These are phyloP conservation scores for Pogonocherus hispidulus DNA, from an alignment of 2,888 invertebrate genomes.

Conservation along the genomic window DNA sequence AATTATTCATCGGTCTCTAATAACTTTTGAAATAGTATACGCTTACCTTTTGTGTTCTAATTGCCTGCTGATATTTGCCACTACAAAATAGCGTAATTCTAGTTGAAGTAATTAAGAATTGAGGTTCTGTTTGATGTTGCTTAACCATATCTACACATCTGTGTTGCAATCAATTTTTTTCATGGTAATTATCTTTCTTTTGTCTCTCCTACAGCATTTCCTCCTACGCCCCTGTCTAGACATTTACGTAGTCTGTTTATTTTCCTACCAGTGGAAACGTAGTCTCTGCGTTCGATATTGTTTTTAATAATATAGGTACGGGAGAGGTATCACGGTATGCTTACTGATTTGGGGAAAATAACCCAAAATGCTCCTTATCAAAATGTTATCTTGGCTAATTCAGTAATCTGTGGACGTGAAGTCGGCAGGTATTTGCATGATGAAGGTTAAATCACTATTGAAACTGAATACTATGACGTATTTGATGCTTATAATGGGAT, in stretches of 20 bases:
- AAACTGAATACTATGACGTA: not conserved
- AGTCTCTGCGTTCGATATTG: not conserved
- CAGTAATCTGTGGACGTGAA: conserved; percentile 3
- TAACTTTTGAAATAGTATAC: no score
- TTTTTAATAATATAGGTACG: not conserved
- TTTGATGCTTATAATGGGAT: not conserved
- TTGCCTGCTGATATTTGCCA: no score
- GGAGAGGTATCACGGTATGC: not conserved
- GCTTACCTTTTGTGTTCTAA: no score
- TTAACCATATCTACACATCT: no score
- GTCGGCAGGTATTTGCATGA: not conserved
- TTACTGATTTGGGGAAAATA: not conserved
- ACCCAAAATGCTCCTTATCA: not conserved
- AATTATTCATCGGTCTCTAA: no score
- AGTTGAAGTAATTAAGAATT: no score
- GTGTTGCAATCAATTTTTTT: no score
- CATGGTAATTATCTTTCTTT: no score
- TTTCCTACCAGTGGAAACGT: not conserved
- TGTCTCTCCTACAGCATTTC: no score
- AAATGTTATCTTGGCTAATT: conserved; percentile 10
- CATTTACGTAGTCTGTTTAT: conserved; percentile 4
- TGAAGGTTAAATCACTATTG: conserved; percentile 1
- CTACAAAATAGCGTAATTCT: no score
- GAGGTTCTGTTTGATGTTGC: no score
- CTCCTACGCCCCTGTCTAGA: not conserved